These are phyloP conservation scores for Phalanger gymnotis DNA, from an alignment of 2,797 vertebrate genomes.

Conservation along the genomic window DNA sequence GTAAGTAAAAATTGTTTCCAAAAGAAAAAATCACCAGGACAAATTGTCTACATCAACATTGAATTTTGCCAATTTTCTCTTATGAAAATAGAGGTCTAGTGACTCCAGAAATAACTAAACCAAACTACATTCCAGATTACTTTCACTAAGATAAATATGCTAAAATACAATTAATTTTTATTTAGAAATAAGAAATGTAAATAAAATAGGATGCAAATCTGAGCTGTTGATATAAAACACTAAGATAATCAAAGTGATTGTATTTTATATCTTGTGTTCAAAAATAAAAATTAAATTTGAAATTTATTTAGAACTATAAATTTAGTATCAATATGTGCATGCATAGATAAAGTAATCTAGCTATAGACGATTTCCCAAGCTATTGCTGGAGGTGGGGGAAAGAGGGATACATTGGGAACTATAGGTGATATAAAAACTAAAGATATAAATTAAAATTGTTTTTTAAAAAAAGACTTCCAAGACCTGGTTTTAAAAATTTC, in stretches of 20 bases:
- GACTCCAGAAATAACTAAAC: not conserved
- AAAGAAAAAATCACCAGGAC: not conserved
- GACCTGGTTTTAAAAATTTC: not conserved
- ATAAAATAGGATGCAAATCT: not conserved
- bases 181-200: not conserved
- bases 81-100: not conserved
- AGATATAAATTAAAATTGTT: not conserved
- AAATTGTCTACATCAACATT: not conserved
- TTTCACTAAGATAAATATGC: not conserved
- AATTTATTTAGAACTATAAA: not conserved
- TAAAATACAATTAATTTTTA: not conserved
- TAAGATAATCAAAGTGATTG: not conserved
- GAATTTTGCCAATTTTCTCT: not conserved
- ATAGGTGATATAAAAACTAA: not conserved
- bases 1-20: not conserved
- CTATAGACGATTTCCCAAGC: not conserved
- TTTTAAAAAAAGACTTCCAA: not conserved
- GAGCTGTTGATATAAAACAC: not conserved
- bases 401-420: not conserved
- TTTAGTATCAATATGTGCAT: not conserved
- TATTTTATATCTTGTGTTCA: not conserved
- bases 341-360: not conserved
- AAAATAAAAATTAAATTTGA: not conserved
- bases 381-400: not conserved
- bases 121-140: not conserved